Conservation (phyloP, 2,888 invertebrate genomes). For the Brachyptera risi region DNA sequence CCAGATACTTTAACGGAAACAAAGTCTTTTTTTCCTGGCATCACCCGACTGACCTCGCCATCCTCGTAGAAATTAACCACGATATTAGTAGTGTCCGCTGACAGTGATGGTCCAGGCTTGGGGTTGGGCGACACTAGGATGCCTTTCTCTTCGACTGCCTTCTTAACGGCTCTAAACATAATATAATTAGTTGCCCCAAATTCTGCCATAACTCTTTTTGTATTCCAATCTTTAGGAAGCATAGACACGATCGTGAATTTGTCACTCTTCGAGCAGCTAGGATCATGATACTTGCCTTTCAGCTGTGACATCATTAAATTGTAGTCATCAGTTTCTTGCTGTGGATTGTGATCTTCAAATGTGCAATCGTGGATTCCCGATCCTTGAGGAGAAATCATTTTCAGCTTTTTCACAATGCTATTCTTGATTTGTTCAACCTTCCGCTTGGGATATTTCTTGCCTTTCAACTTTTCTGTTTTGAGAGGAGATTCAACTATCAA, state of each 20-base stretch:
- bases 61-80: background rate
- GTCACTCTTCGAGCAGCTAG: background rate
- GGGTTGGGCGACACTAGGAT: background rate
- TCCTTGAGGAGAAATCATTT: too few species aligned
- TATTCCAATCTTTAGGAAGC: background rate
- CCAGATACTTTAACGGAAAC: too few species aligned
- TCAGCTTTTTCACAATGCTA: too few species aligned
- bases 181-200: background rate
- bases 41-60: background rate
- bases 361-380: too few species aligned
- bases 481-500: too few species aligned
- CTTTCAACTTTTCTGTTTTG: too few species aligned
- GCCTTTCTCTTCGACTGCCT: background rate
- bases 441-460: too few species aligned
- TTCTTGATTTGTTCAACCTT: too few species aligned
- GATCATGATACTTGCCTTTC: background rate
- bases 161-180: background rate
- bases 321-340: too few species aligned
- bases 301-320: too few species aligned
- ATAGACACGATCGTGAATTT: background rate
- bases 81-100: background rate
- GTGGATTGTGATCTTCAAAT: too few species aligned
- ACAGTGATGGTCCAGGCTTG: background rate
- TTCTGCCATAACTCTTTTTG: background rate
- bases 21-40: too few species aligned